A percentile compares a stretch with the other conserved stretches of the same genome.
Conservation (phyloP, 2,113 vertebrate genomes). For the Rhea americana region DNA sequence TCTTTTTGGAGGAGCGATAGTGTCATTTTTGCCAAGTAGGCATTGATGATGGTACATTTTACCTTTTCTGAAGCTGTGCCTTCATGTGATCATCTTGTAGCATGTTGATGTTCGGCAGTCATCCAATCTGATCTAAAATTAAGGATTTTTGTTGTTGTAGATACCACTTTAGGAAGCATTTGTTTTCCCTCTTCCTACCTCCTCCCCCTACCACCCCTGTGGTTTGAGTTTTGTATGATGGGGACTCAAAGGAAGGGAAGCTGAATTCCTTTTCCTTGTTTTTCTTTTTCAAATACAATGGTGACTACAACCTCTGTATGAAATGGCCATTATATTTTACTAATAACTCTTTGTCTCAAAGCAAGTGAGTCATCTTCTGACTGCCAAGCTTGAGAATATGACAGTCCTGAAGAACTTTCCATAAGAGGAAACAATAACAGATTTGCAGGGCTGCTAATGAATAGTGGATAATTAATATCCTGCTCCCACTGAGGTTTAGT, state of each 20-base stretch:
- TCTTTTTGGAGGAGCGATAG: background rate
- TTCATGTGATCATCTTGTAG: background rate
- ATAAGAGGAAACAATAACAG: constrained; percentile 18
- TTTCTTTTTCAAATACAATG: constrained; percentile 56
- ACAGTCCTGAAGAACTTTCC: background rate
- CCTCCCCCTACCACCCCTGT: constrained; percentile 34
- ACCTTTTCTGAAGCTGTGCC: background rate
- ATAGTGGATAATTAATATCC: background rate
- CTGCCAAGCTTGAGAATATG: background rate
- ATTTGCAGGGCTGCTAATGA: constrained; percentile 13
- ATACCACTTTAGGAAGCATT: background rate
- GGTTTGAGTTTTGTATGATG: constrained; percentile 57
- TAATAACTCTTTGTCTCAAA: constrained; percentile 39
- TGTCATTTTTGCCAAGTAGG: background rate
- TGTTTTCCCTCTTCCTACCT: constrained; percentile 21
- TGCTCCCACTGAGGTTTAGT: background rate
- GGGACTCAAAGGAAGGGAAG: constrained; percentile 55
- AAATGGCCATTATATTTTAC: constrained; percentile 28
- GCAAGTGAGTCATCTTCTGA: constrained; percentile 40
- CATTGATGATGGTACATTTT: background rate
- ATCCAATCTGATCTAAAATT: background rate
- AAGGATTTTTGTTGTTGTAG: background rate
- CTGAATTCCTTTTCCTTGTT: constrained; percentile 65
- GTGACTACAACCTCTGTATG: constrained; percentile 25
- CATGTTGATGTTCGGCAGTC: background rate